Base-by-base conservation (phyloP, 2,888 invertebrate species). In the Trissolcus japonicus region DNA sequence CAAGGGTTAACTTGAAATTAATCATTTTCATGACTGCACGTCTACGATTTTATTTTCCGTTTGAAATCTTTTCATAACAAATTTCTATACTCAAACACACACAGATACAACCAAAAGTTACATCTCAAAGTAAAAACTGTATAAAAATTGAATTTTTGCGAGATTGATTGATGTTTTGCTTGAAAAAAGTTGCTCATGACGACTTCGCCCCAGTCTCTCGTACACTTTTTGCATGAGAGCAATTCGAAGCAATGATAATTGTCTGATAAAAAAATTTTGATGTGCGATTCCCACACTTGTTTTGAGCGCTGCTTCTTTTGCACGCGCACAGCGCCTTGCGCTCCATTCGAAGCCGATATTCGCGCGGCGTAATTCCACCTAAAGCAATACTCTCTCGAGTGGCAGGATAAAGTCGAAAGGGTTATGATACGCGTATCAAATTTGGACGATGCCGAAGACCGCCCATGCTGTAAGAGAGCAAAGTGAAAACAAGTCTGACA, bases 381-480 rank as follows among this genome's bases (percentile, higher is more conserved):
- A 68, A 71, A 76, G 76, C 72, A 66, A 80, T 79, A 73, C 65
- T 71, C 65, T 71, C 78, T 57, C 54, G 57, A 65, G 54, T 74
- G 79, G 63, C 66, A 67, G 80, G 80, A 81, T 76, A 80, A 81
- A 83, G 83, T 84, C 81, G 82, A 82, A 83, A 83, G 85, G 84
- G 83, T 85, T 83, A 83, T 85, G 85, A 86, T 85, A 86, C 85
- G 86, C 85, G 85, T 86, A 84, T 86, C 86, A 86, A 86, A 86
- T 86, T 86, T 83, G 84, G 82, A 85, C 80, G 82, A 81, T 78
- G 83, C 82, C 81, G 80, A 80, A 83, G 86, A 86, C 86, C 86
- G 86, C 86, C 86, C 86, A 86, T 86, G 84, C 84, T 80, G 85
- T 75, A 63, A 67, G 76, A 75, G 69, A 79, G 71, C 56, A 72